Conservation (phyloP, 1,140 invertebrate species). For the Gerris buenoi region DNA sequence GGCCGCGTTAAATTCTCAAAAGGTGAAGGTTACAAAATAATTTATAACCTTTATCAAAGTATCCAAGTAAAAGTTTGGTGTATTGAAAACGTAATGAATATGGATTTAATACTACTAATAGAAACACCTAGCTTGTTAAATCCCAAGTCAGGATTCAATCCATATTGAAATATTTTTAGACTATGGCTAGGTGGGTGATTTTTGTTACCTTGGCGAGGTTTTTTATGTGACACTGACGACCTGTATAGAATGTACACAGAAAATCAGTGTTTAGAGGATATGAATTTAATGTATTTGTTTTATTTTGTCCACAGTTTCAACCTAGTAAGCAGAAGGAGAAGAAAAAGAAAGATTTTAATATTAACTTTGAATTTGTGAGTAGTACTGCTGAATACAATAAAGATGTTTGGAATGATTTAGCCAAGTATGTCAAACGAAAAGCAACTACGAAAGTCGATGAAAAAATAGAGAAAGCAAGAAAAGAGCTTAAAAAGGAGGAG, state of each 20-base stretch:
- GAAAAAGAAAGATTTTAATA: conserved; percentile 53
- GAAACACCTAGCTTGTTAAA: too few relatives aligned
- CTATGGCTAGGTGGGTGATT: background rate
- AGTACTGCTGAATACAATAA: conserved; percentile 57
- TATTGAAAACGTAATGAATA: too few relatives aligned
- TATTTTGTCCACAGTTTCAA: conserved; percentile 46
- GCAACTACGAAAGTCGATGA: conserved; percentile 67
- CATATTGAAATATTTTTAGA: conserved; percentile 3
- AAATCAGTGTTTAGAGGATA: background rate
- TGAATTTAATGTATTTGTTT: conserved; percentile 8
- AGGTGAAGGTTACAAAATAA: too few relatives aligned
- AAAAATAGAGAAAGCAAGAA: conserved; percentile 54
- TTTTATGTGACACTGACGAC: background rate
- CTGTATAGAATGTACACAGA: background rate
- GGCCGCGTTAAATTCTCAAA: too few relatives aligned
- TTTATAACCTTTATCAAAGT: too few relatives aligned
- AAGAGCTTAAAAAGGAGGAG: conserved; percentile 30
- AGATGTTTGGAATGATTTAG: conserved; percentile 71
- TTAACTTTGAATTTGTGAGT: conserved; percentile 56
- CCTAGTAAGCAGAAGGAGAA: conserved; percentile 56
- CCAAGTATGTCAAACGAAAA: conserved; percentile 67
- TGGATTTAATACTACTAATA: too few relatives aligned
- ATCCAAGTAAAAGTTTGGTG: too few relatives aligned
- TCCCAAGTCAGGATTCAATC: too few relatives aligned
- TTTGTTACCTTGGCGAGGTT: background rate